Evolutionary conservation across 1,140 invertebrate genomes (phyloP).

Genomic region (Microplitis demolitor): DNA sequence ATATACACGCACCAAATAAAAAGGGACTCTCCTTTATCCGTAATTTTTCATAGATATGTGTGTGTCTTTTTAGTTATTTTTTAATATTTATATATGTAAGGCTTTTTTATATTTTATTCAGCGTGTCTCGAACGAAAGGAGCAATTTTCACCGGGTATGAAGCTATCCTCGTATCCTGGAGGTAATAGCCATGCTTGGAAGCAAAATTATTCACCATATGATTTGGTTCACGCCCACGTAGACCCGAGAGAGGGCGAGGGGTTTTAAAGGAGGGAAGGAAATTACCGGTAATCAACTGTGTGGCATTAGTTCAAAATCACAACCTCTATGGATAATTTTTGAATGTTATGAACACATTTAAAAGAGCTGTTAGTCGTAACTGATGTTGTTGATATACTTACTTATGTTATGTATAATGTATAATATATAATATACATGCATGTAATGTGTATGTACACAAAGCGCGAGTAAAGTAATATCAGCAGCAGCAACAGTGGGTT

Average conservation of each 20-base stretch:
- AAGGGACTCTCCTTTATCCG: too few relatives aligned
- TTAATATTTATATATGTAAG: background rate
- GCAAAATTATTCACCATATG: conserved; percentile 26
- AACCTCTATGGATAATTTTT: conserved; percentile 17
- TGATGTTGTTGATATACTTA: background rate
- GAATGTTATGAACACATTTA: too few relatives aligned
- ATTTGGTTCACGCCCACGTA: conserved; percentile 26
- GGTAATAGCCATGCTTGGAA: conserved; percentile 23
- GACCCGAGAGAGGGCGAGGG: background rate
- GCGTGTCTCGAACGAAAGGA: background rate
- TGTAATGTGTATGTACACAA: too few relatives aligned
- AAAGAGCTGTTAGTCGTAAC: background rate
- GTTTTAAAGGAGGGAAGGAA: conserved; percentile 11
- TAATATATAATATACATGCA: too few relatives aligned
- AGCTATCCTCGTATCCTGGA: conserved; percentile 23
- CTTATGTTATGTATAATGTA: too few relatives aligned
- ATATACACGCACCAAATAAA: background rate
- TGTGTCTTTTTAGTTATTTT: background rate
- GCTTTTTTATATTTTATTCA: background rate
- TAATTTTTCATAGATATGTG: background rate
- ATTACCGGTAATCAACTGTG: conserved; percentile 20
- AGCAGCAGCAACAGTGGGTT: too few relatives aligned
- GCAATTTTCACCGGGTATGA: conserved; percentile 18
- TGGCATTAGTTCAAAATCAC: conserved; percentile 27
- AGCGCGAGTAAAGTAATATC: background rate